phyloP scores from a whole-genome alignment of 2,797 vertebrate species.

The Pelodytes ibericus region DNA sequence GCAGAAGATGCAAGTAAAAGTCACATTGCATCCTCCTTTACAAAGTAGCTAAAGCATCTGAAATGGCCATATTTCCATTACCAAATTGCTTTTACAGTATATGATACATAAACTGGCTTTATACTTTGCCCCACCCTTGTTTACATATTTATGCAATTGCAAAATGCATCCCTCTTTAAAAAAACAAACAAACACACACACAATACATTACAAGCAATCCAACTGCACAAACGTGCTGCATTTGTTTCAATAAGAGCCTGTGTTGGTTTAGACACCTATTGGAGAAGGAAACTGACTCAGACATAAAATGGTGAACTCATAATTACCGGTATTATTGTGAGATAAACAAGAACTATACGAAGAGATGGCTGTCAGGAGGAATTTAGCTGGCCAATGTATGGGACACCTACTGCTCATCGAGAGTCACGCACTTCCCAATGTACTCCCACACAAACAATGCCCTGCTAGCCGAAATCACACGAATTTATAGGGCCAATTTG shows the following conservation, averaged over 20 bases:
- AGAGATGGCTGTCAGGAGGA: neutral
- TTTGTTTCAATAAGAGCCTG: neutral
- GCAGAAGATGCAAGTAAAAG: too few species aligned
- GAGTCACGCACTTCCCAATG: neutral
- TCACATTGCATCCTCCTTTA: neutral
- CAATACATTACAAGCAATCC: neutral
- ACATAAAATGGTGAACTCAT: slow-evolving; percentile 27
- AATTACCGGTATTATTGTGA: neutral
- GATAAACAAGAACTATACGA: neutral
- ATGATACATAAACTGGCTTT: neutral
- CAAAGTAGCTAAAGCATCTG: neutral
- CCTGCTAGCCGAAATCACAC: neutral
- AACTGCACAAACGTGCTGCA: neutral
- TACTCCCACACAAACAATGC: neutral
- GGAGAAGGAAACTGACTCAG: slow-evolving; percentile 4
- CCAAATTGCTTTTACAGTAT: neutral
- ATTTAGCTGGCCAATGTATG: neutral
- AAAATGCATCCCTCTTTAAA: too few species aligned
- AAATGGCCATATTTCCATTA: neutral
- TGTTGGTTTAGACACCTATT: neutral
- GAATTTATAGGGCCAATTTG: too few species aligned
- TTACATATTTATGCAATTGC: too few species aligned
- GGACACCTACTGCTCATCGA: neutral
- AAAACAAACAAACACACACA: neutral
- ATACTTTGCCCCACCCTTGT: slow-evolving; percentile 1